These are phyloP conservation scores for Oscheius onirici DNA, from an alignment of 2,888 invertebrate genomes.

Conservation along the genomic window DNA sequence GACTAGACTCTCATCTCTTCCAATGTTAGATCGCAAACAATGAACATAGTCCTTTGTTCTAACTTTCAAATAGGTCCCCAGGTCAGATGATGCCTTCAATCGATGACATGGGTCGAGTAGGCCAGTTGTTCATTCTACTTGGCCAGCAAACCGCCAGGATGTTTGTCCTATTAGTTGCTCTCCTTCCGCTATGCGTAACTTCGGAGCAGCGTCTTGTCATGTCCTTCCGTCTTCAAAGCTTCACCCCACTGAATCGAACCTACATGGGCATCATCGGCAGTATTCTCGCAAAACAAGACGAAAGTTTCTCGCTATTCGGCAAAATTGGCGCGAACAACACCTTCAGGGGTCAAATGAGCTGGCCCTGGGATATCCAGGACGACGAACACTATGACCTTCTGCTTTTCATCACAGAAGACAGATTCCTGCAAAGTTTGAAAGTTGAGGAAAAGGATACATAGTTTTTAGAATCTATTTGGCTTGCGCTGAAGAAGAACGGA, in stretches of 20 bases:
- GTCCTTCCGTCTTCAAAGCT: not conserved
- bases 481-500: not conserved
- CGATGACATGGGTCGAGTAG: not conserved
- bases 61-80: too few relatives aligned
- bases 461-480: not conserved
- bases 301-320: not conserved
- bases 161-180: not conserved
- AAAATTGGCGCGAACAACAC: not conserved
- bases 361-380: not conserved
- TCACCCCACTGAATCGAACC: not conserved
- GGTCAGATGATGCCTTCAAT: not conserved
- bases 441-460: too few relatives aligned
- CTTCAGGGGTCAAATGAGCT: not conserved
- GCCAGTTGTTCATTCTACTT: not conserved
- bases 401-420: not conserved
- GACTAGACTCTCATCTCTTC: too few relatives aligned
- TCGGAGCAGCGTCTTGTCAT: not conserved
- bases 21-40: too few relatives aligned
- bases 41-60: too few relatives aligned
- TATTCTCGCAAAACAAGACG: not conserved
- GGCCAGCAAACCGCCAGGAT: not conserved
- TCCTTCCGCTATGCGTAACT: not conserved
- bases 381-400: not conserved
- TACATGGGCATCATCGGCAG: not conserved
- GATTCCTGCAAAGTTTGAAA: constrained; percentile 1